These are phyloP conservation scores for Dendropsophus ebraccatus DNA, from an alignment of 2,113 vertebrate genomes.

Conservation along the genomic window DNA sequence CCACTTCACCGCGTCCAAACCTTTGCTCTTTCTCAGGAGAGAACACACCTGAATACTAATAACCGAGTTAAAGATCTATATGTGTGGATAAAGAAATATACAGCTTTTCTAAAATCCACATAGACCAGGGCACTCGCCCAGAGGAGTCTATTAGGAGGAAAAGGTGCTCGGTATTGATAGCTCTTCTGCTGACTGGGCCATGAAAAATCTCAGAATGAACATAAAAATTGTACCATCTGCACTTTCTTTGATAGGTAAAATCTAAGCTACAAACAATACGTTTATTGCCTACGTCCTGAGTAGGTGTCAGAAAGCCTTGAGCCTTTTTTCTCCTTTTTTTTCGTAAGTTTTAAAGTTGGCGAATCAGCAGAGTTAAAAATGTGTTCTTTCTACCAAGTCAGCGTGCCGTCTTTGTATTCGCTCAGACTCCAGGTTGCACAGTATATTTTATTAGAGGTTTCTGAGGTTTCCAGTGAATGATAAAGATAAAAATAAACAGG, in stretches of 20 bases:
- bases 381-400: background rate
- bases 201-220: conserved; percentile 9
- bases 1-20: background rate
- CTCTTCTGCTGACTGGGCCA: conserved; percentile 43
- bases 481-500: background rate
- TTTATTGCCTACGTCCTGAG: conserved; percentile 4
- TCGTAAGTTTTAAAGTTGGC: background rate
- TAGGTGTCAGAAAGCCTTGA: conserved; percentile 28
- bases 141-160: conserved; percentile 42
- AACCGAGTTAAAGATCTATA: conserved; percentile 28
- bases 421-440: background rate
- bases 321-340: background rate
- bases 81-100: conserved; percentile 1
- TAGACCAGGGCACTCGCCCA: background rate
- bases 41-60: conserved; percentile 21
- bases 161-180: conserved; percentile 31
- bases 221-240: conserved; percentile 30
- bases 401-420: background rate
- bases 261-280: conserved; percentile 34
- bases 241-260: conserved; percentile 32
- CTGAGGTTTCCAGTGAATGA: background rate
- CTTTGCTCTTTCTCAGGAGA: background rate
- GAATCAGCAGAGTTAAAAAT: conserved; percentile 35
- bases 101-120: conserved; percentile 29
- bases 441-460: background rate